phyloP scores from a whole-genome alignment of 2,113 vertebrate genomes.

The Psittacara wagleri region DNA sequence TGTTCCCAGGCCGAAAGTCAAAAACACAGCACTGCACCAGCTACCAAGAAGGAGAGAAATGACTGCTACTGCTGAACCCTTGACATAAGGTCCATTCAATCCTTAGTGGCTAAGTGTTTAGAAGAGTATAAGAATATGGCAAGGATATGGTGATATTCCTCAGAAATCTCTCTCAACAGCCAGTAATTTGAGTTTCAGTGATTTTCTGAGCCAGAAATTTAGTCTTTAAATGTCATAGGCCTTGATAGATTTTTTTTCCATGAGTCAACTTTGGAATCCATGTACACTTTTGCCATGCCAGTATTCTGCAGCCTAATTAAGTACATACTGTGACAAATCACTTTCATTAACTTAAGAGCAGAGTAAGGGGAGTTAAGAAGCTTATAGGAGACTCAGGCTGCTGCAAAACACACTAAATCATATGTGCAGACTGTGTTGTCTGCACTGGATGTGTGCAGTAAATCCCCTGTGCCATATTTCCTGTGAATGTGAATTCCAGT shows the following conservation, averaged over 20 bases:
- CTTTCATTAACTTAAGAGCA: background rate
- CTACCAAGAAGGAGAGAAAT: no score
- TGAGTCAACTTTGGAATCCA: background rate
- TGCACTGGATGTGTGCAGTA: background rate
- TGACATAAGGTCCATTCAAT: background rate
- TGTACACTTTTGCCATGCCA: background rate
- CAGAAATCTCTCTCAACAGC: background rate
- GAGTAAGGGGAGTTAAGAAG: background rate
- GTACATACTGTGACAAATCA: background rate
- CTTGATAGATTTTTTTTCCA: background rate
- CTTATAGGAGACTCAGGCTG: background rate
- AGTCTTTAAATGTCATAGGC: background rate
- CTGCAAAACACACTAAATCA: background rate
- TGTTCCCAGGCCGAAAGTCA: no score
- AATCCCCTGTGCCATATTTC: background rate
- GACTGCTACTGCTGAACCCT: no score
- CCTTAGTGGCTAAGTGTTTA: background rate
- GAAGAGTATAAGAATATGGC: background rate
- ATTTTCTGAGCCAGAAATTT: background rate
- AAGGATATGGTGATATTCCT: background rate
- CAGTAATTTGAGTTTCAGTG: background rate
- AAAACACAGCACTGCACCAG: no score
- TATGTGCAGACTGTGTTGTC: background rate
- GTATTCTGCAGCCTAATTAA: background rate
- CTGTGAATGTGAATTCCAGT: background rate